Conservation (phyloP, 2,888 invertebrate genomes). For the Steinernema hermaphroditum region DNA sequence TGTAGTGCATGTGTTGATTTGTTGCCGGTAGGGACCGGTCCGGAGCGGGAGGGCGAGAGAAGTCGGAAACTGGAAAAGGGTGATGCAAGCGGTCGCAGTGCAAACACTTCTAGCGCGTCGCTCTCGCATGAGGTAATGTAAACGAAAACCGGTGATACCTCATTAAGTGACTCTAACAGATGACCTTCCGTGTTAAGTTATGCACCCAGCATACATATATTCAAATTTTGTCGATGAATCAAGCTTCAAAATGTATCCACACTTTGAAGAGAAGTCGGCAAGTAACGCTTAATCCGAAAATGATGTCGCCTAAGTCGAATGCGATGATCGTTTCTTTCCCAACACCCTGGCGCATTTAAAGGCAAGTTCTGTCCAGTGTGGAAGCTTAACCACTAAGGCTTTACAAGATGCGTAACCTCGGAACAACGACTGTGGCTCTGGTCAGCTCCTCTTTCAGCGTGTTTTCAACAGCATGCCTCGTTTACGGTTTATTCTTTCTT, state of each 20-base stretch:
- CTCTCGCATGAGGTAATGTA: slow-evolving; percentile 14
- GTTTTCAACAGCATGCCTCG: neutral
- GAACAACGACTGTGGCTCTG: neutral
- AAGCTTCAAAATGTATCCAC: neutral
- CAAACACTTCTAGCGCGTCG: slow-evolving; percentile 17
- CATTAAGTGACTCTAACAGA: neutral
- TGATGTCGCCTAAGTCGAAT: neutral
- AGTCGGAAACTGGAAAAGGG: slow-evolving; percentile 25
- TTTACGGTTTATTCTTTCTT: neutral
- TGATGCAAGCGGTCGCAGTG: slow-evolving; percentile 25
- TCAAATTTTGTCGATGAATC: too few species aligned
- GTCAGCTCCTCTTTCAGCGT: neutral
- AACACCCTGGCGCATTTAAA: slow-evolving; percentile 3
- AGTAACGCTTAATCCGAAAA: slow-evolving; percentile 19
- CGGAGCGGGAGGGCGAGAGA: slow-evolving; percentile 13
- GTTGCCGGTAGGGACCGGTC: slow-evolving; percentile 26
- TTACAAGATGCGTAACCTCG: neutral
- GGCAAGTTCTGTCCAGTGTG: neutral
- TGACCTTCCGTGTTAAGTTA: slow-evolving; percentile 9
- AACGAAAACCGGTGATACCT: slow-evolving; percentile 29
- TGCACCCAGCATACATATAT: too few species aligned
- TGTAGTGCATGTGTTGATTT: slow-evolving; percentile 23
- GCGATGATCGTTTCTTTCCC: neutral
- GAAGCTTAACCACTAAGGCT: neutral
- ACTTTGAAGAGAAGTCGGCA: neutral